These are phyloP conservation scores for Strigamia transsilvanica DNA, from an alignment of 2,888 invertebrate genomes.

Conservation along the genomic window DNA sequence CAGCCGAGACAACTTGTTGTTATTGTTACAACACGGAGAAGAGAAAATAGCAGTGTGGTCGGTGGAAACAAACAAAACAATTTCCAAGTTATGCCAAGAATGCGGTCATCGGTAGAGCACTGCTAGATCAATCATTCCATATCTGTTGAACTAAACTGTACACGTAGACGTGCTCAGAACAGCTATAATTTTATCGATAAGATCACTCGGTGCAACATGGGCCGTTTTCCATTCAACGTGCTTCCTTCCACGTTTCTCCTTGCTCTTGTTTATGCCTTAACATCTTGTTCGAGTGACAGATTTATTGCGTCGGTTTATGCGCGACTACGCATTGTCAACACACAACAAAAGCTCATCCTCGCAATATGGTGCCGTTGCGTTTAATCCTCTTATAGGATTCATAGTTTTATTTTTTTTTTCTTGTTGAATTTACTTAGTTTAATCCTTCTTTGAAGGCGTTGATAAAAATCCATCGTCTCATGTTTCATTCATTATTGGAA, in stretches of 20 bases:
- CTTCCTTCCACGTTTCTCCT: constrained; percentile 2
- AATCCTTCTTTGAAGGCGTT: background rate
- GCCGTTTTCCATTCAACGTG: background rate
- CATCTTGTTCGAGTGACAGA: constrained; percentile 30
- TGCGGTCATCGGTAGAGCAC: constrained; percentile 5
- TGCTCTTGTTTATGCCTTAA: constrained; percentile 13
- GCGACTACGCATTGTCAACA: constrained; percentile 21
- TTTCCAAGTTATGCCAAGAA: background rate
- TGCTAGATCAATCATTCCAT: background rate
- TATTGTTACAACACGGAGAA: too few relatives aligned
- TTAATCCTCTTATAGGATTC: constrained; percentile 3
- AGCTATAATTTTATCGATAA: constrained; percentile 30
- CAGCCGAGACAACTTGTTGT: too few relatives aligned
- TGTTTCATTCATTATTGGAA: constrained; percentile 22
- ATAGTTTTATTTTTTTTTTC: background rate
- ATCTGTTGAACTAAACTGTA: background rate
- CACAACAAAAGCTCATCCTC: constrained; percentile 26
- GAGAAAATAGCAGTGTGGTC: too few relatives aligned
- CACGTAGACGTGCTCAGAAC: background rate
- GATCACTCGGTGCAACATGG: constrained; percentile 9
- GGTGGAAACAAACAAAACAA: too few relatives aligned
- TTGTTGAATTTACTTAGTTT: background rate
- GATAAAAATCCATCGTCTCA: constrained; percentile 6
- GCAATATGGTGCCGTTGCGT: background rate
- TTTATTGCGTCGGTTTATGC: constrained; percentile 14